Base-by-base conservation (phyloP, 2,888 invertebrate species). In the Tetragonisca angustula region DNA sequence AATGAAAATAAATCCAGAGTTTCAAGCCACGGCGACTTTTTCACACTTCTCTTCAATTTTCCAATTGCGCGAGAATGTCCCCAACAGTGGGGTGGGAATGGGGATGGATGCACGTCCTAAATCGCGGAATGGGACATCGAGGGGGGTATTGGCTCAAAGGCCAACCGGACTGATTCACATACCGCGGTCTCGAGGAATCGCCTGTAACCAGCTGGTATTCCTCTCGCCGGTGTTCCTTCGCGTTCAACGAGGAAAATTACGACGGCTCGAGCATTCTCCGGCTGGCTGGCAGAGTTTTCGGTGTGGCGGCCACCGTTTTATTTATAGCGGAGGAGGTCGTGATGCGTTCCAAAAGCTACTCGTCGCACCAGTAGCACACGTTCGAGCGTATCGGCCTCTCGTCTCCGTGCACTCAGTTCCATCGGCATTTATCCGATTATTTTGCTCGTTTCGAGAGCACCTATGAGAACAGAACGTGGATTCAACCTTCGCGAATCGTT, bases 281-380 rank as follows among this genome's bases (percentile, higher is more conserved):
- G 82, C 90, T 89, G 88, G 90, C 91, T 92, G 92, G 93, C 93
- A 91, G 90, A 90, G 89, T 86, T 89, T 88, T 90, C 89, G 90
- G 72, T 79, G 85, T 89, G 85, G 90, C 89, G 85, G 86, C 84
- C 85, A 83, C 90, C 87, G 92, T 92, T 92, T 93, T 94, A 94
- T 94, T 94, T 94, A 94, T 94, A 94, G 94, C 92, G 89, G 90
- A 93, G 92, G 94, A 94, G 94, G 94, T 93, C 92, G 93, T 86
- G 92, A 88, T 92, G 91, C 91, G 93, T 93, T 94, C 93, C 93
- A 93, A 93, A 93, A 93, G 91, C 89, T 92, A 91, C 89, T 92
- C 90, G 89, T 90, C 91, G 90, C 91, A 91, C 91, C 93, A 93
- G 93, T 93, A 90, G 83, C 85, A 81, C 85, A 84, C 87, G 88